Evolutionary conservation across 2,113 vertebrate species (phyloP).

Genomic region (Toxotes chatareus): DNA sequence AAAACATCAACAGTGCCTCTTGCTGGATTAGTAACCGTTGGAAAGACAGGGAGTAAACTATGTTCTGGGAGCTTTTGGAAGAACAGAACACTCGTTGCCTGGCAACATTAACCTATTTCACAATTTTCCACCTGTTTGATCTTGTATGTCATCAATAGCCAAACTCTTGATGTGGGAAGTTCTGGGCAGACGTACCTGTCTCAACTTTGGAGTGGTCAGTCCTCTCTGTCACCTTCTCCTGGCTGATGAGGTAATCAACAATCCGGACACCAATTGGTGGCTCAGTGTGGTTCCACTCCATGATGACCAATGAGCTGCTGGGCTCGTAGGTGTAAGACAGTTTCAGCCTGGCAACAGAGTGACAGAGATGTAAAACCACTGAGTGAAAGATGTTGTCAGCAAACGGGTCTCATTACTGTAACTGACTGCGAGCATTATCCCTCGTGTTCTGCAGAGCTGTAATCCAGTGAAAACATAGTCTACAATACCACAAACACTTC

Average conservation of each 20-base stretch:
- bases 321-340: slow-evolving; percentile 94
- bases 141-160: not conserved
- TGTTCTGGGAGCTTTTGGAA: not conserved
- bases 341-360: slow-evolving; percentile 84
- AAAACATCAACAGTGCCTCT: slow-evolving; percentile 25
- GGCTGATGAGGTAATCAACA: slow-evolving; percentile 96
- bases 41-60: not conserved
- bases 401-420: slow-evolving; percentile 39
- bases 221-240: slow-evolving; percentile 96
- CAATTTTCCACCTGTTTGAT: not conserved
- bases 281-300: slow-evolving; percentile 96
- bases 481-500: slow-evolving; percentile 24
- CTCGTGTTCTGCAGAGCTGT: slow-evolving; percentile 12
- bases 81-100: not conserved
- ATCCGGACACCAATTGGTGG: slow-evolving; percentile 95
- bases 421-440: slow-evolving; percentile 32
- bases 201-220: slow-evolving; percentile 98
- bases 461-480: slow-evolving; percentile 27
- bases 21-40: not conserved
- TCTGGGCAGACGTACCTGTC: slow-evolving; percentile 85
- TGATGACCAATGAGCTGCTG: slow-evolving; percentile 95
- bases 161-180: not conserved
- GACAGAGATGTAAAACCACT: slow-evolving; percentile 28
- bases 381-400: slow-evolving; percentile 41
- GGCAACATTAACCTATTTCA: not conserved